Base-by-base conservation (phyloP, 2,888 invertebrate species). In the Drosophila ezoana region DNA sequence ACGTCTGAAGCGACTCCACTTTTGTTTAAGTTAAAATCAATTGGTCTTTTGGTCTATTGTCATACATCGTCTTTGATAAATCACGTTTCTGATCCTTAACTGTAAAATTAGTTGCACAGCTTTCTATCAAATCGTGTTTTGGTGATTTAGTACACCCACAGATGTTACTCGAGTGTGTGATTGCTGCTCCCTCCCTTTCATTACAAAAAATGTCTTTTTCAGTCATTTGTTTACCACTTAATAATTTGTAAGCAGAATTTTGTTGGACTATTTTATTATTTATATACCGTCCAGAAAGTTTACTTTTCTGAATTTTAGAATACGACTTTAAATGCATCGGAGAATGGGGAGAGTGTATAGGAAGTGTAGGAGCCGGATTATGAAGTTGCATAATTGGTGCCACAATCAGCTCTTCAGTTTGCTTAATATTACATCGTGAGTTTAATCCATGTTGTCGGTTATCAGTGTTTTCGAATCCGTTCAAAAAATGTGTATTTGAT, bases 201-300 rank as follows among this genome's bases (percentile, higher is more conserved):
- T 54, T 51, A 8, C 54, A 59, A 33, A 35, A 18, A 45, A 18
- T 43, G 32, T 44, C 49, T 13, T 53, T 59, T 44, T 57, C 51
- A 52, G 59, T 37, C 54, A 52, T 54, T 47, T 62, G 33, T 33
- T 73, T 62, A 37, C 63, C 23, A 33, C 58, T 70, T 11, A 35
- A 8, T 44, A 52, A 16, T 44, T 70, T 65, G 28, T 51, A 60
- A 18, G 43, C 48, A 23, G 66, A 54, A 45, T 53, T 63, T 43
- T 57, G 56, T 53, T 62, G 59, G 13, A 47, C 52, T 18, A 70
- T 68, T 60, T 77, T 81, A 56, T 90, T 90, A 41, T 89, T 78
- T 32, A 90, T 83, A 63, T 90, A 90, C 16, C 90, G 81, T 52
- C 78, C 83, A 47, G 89, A 90, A 23, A 90, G 78, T 58, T 89